These are phyloP conservation scores for Bombus superbus DNA, from an alignment of 1,140 invertebrate species.

Conservation along the genomic window DNA sequence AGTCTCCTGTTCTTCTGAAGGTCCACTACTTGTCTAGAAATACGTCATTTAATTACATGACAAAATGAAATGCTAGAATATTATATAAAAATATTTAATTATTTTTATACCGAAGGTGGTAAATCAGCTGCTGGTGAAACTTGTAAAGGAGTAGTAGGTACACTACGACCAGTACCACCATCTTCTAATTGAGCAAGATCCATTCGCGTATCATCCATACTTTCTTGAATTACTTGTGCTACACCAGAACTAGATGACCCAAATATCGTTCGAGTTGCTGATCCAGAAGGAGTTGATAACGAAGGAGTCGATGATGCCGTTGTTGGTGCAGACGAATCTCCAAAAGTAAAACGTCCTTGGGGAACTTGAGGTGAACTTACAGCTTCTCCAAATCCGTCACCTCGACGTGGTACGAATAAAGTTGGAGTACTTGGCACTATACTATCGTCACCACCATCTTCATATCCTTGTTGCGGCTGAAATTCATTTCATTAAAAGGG, in stretches of 20 bases:
- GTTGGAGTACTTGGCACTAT: conserved; percentile 96
- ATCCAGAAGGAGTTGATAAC: conserved; percentile 68
- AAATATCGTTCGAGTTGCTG: conserved; percentile 74
- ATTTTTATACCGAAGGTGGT: conserved; percentile 71
- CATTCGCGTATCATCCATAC: conserved; percentile 90
- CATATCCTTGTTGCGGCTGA: conserved; percentile 82
- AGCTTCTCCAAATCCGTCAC: conserved; percentile 95
- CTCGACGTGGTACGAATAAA: conserved; percentile 91
- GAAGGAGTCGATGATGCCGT: conserved; percentile 76
- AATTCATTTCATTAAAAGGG: conserved; percentile 46
- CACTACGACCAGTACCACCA: conserved; percentile 85
- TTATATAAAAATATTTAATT: background rate
- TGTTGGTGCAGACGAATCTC: conserved; percentile 81
- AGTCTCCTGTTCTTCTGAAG: conserved; percentile 75
- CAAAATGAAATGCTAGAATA: background rate
- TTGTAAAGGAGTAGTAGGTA: conserved; percentile 89
- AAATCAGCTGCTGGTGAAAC: conserved; percentile 86
- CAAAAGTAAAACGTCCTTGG: conserved; percentile 89
- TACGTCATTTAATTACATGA: background rate
- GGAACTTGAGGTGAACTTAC: conserved; percentile 94
- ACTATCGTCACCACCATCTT: conserved; percentile 92
- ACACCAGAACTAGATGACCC: conserved; percentile 76
- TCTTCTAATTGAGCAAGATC: conserved; percentile 89
- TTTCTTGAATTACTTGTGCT: conserved; percentile 84
- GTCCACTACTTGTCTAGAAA: conserved; percentile 72